phyloP scores from a whole-genome alignment of 2,888 invertebrate species.

The Pachydiplax longipennis region DNA sequence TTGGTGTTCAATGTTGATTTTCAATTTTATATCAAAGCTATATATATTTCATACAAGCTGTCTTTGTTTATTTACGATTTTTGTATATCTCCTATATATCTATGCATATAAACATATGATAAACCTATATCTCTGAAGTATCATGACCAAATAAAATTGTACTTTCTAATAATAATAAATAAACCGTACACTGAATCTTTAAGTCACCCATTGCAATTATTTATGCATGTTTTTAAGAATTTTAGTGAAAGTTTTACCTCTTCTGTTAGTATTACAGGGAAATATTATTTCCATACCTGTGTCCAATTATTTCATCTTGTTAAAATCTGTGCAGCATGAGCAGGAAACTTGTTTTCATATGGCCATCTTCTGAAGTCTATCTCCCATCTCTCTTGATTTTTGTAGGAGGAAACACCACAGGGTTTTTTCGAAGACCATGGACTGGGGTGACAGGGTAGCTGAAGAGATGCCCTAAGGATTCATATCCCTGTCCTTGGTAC shows the following conservation, averaged over 20 bases:
- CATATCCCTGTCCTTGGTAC: not conserved
- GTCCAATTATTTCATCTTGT: not conserved
- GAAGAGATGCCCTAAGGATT: slow-evolving; percentile 18
- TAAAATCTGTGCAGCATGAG: not conserved
- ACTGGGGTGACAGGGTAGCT: slow-evolving; percentile 72
- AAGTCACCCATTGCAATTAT: not conserved
- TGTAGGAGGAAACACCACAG: slow-evolving; percentile 99
- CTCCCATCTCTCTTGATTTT: slow-evolving; percentile 61
- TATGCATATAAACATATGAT: not conserved
- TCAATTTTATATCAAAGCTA: slow-evolving; percentile 1
- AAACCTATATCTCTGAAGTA: not conserved
- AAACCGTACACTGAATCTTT: slow-evolving; percentile 1
- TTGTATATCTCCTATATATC: slow-evolving; percentile 15
- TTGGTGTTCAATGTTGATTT: slow-evolving; percentile 29
- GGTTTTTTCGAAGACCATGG: slow-evolving; percentile 99
- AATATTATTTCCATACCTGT: not conserved
- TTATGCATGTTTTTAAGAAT: slow-evolving; percentile 15
- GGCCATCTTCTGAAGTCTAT: slow-evolving; percentile 37
- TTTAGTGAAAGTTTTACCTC: not conserved
- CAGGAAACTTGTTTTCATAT: slow-evolving; percentile 23
- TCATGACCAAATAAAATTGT: slow-evolving; percentile 27
- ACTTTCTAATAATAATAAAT: slow-evolving; percentile 22
- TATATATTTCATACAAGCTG: slow-evolving; percentile 9
- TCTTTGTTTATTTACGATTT: slow-evolving; percentile 8
- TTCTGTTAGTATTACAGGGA: not conserved